Evolutionary conservation across 2,888 invertebrate species (phyloP).

Genomic region (Drosophila bunnanda): DNA sequence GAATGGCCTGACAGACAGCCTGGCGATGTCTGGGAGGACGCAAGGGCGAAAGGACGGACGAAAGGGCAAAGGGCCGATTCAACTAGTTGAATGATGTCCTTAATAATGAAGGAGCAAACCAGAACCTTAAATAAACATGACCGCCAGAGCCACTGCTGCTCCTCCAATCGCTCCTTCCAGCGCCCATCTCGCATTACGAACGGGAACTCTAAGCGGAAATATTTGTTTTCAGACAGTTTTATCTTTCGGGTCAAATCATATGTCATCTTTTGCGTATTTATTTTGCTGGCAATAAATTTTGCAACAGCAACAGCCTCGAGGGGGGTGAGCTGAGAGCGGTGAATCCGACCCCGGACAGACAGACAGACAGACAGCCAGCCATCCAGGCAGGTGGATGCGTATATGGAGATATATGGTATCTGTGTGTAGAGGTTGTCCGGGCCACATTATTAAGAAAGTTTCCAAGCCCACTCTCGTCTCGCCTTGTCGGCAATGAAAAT

Average conservation of each 20-base stretch:
- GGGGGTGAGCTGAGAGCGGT: not conserved
- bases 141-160: conserved; percentile 18
- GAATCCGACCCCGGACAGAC: conserved; percentile 6
- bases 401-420: conserved; percentile 37
- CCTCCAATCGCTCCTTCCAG: conserved; percentile 32
- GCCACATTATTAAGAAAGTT: conserved; percentile 73
- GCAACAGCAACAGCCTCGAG: conserved; percentile 49
- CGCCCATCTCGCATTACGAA: conserved; percentile 19
- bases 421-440: conserved; percentile 38
- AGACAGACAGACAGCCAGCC: conserved; percentile 11
- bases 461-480: conserved; percentile 47
- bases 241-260: conserved; percentile 77
- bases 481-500: conserved; percentile 59
- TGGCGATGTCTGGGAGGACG: conserved; percentile 12
- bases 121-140: conserved; percentile 72
- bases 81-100: conserved; percentile 80
- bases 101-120: conserved; percentile 72
- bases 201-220: conserved; percentile 62
- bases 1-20: conserved; percentile 46
- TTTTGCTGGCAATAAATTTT: conserved; percentile 64
- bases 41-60: conserved; percentile 6
- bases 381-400: conserved; percentile 40
- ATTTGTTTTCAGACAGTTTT: conserved; percentile 78
- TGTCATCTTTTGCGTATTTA: conserved; percentile 78
- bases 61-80: conserved; percentile 43